A percentile compares a stretch with the other conserved stretches of the same genome.
phyloP scores from a whole-genome alignment of 2,113 vertebrate species.

The Romanogobio albipinnatus region DNA sequence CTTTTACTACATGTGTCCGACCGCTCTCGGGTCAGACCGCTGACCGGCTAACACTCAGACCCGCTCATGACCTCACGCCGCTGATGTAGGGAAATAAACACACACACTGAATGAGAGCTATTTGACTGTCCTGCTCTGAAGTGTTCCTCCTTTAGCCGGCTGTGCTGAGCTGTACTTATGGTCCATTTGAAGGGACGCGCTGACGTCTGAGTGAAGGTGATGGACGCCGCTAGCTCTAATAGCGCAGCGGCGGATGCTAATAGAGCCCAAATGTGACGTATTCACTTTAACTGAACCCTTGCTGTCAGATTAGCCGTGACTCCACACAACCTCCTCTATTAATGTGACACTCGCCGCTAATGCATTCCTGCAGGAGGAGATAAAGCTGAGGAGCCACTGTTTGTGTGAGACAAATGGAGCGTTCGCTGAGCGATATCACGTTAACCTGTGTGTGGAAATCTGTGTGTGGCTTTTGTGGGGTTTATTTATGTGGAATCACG shows the following conservation, averaged over 20 bases:
- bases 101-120: not conserved
- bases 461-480: not conserved
- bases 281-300: slow-evolving; percentile 78
- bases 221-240: slow-evolving; percentile 74
- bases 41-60: not conserved
- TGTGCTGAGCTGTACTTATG: slow-evolving; percentile 76
- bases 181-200: slow-evolving; percentile 68
- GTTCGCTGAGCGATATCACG: not conserved
- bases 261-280: slow-evolving; percentile 75
- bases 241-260: slow-evolving; percentile 75
- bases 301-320: slow-evolving; percentile 77
- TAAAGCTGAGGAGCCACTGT: not conserved
- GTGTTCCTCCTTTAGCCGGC: not conserved
- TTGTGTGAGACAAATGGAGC: slow-evolving; percentile 29
- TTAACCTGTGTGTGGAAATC: slow-evolving; percentile 26
- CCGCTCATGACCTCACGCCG: not conserved
- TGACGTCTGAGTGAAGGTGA: slow-evolving; percentile 78
- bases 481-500: slow-evolving; percentile 12
- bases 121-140: not conserved
- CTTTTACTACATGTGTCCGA: too few relatives aligned
- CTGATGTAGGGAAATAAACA: not conserved
- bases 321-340: slow-evolving; percentile 75
- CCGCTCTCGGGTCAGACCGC: too few relatives aligned
- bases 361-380: slow-evolving; percentile 62
- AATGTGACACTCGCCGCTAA: slow-evolving; percentile 76